phyloP scores from a whole-genome alignment of 2,888 invertebrate species.

The Pseudoips prasinana region DNA sequence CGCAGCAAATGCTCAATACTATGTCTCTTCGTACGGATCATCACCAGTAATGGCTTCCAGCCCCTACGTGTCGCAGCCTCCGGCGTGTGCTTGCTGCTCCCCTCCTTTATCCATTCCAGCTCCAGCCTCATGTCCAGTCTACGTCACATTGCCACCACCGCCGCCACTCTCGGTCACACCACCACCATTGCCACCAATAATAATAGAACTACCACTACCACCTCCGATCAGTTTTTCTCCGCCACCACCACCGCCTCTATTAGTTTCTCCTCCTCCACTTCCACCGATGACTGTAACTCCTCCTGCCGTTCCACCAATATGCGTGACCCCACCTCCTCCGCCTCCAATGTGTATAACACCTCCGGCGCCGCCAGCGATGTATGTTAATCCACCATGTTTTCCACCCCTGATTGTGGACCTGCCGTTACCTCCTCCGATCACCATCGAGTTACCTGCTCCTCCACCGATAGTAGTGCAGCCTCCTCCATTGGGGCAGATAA shows the following conservation, averaged over 20 bases:
- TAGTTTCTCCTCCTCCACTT: constrained; percentile 47
- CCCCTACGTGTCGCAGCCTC: constrained; percentile 29
- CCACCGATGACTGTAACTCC: constrained; percentile 57
- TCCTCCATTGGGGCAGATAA: constrained; percentile 58
- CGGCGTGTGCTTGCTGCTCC: constrained; percentile 31
- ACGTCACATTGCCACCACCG: constrained; percentile 57
- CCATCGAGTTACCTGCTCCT: constrained; percentile 61
- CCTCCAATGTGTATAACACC: constrained; percentile 58
- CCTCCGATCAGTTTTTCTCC: constrained; percentile 56
- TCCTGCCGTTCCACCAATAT: constrained; percentile 53
- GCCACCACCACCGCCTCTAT: constrained; percentile 49
- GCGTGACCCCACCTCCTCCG: constrained; percentile 55
- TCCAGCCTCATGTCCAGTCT: constrained; percentile 50
- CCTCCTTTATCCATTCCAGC: constrained; percentile 41
- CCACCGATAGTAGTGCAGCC: constrained; percentile 67
- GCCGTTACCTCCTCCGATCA: constrained; percentile 56
- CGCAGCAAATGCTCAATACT: constrained; percentile 55
- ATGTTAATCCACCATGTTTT: constrained; percentile 50
- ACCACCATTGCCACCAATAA: constrained; percentile 49
- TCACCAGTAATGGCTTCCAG: constrained; percentile 11
- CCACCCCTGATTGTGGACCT: constrained; percentile 55
- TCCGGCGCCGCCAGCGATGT: constrained; percentile 55
- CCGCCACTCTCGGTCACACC: constrained; percentile 50
- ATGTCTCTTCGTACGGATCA: constrained; percentile 34
- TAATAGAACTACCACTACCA: constrained; percentile 50